Evolutionary conservation across 2,888 invertebrate species (phyloP), one percentile per base, ranked within the genome.

Genomic region (Chloroclysta siterata): DNA sequence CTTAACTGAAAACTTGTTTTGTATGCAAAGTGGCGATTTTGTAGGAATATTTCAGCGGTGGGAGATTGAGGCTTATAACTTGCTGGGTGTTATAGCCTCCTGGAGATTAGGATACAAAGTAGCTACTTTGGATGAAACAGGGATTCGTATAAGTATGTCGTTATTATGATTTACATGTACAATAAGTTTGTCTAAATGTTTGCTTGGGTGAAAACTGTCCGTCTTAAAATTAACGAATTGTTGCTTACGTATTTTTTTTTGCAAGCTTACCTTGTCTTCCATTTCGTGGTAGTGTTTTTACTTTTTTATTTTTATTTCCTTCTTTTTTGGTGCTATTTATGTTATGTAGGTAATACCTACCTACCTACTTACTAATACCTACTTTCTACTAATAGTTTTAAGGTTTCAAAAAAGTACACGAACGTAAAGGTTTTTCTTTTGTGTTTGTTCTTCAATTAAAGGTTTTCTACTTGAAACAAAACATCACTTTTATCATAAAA

Each of bases 21-120:
- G 70, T 65, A 68, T 66, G 65, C 65, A 70, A 68, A 70, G 63
- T 68, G 66, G 63, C 63, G 59, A 66, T 66, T 64, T 59, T 39
- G 66, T 47, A 10, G 28, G 56, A 65, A 59, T 63, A 61, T 48
- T 59, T 58, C 36, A 65, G 60, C 50, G 53, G 48, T 50, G n/a
- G 44, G 53, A 47, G 63, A 63, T 65, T 67, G 54, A 59, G 62
- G 56, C 62, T 62, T 62, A 52, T 52, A 39, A 56, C 53, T 59
- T 59, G 53, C 53, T n/a, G 51, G 50, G 29, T 53, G 53, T 52
- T 53, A 56, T 46, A 41, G 48, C 42, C 15, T 52, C 47, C 46
- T 53, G 52, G 47, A 57, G 47, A 57, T 57, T 58, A 63, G 17
- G 58, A 42, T 61, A 51, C 53, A 61, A 61, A 55, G 47, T 53